Evolutionary conservation across 2,797 vertebrate genomes (phyloP).

Genomic region (Carcharodon carcharias): DNA sequence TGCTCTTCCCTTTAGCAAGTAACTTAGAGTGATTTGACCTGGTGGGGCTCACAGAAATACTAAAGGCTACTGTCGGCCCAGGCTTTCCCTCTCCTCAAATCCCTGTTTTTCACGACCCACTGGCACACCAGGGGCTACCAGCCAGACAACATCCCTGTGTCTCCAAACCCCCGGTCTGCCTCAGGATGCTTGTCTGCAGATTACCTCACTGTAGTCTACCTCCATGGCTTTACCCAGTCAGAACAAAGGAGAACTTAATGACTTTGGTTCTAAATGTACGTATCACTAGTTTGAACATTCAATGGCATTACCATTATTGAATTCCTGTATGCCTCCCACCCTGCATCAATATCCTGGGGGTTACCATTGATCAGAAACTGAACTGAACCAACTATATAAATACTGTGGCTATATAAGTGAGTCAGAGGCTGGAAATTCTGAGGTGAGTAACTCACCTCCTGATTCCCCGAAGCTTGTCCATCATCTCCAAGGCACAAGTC

Average conservation of each 20-base stretch:
- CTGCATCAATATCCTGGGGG: no score
- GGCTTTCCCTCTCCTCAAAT: not conserved
- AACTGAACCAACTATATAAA: no score
- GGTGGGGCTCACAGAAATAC: not conserved
- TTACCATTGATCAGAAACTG: no score
- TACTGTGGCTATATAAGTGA: no score
- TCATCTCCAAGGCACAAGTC: no score
- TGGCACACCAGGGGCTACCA: not conserved
- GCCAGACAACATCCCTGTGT: not conserved
- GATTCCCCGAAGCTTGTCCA: no score
- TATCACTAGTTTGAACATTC: not conserved
- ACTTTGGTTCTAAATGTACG: not conserved
- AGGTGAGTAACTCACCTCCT: no score
- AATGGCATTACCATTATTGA: no score
- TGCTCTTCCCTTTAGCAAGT: not conserved
- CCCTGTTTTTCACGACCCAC: not conserved
- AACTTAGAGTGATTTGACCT: not conserved
- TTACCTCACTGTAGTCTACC: not conserved
- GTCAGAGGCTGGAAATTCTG: no score
- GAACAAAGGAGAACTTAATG: not conserved
- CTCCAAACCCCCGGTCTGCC: not conserved
- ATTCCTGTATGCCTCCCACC: no score
- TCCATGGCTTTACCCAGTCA: not conserved
- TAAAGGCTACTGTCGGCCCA: not conserved
- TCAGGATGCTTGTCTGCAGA: not conserved